Evolutionary conservation across 2,888 invertebrate genomes (phyloP), one percentile per base, ranked within the genome.

Genomic region (Dromius quadrimaculatus): DNA sequence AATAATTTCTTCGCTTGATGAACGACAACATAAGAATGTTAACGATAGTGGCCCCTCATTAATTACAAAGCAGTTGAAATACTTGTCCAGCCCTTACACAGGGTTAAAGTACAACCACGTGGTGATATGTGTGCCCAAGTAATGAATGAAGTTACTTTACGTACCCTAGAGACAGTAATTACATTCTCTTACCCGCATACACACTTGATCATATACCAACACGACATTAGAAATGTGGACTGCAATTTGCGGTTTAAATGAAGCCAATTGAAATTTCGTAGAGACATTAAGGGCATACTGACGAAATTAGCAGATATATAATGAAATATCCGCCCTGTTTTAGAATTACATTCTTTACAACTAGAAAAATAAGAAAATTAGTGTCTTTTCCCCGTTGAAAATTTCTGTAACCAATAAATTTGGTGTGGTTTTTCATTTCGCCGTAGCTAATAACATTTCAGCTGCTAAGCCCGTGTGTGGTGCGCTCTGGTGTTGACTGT

Each of bases 11-110:
- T n/a, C n/a, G n/a, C n/a, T n/a, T n/a, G n/a, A n/a, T n/a, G n/a
- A n/a, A n/a, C n/a, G n/a, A n/a, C n/a, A n/a, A n/a, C n/a, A n/a
- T 78, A 79, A 79, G 80, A 79, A 80, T 80, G 78, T 79, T 80
- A 80, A 80, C 80, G 79, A 80, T 79, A 78, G 15, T 9, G 15
- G 15, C 76, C 78, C 78, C 78, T 78, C 79, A 80, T 80, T 80
- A 80, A 80, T 80, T 79, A 79, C 79, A 76, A 74, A 78, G 79
- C 79, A 79, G 78, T 79, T 77, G 73, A 73, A 73, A 73, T 74
- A 69, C 54, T 71, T 64, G 64, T 54, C 59, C 77, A 75, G 77
- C 79, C 78, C 79, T 54, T 54, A 54, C 23, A 28, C 23, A 23
- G 79, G 79, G 77, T 59, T 9, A 5, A 41, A 19, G 11, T 22